phyloP scores from a whole-genome alignment of 2,113 vertebrate species.

The Alethe diademata region DNA sequence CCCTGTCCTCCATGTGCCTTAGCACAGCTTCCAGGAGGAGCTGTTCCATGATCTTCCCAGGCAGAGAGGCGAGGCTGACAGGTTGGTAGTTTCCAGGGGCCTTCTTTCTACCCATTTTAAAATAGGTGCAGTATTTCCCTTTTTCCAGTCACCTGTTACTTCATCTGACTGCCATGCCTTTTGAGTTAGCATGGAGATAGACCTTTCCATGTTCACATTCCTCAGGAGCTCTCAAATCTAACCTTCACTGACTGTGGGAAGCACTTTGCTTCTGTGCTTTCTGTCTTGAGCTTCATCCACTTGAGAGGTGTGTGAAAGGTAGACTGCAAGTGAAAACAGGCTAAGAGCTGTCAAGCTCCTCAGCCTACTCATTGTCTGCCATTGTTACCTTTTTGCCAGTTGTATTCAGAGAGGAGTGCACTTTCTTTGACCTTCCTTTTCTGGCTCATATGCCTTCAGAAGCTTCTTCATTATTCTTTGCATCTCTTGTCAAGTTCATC shows the following conservation, averaged over 20 bases:
- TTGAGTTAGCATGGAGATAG: background rate
- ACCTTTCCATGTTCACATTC: background rate
- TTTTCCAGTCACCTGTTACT: background rate
- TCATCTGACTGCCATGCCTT: background rate
- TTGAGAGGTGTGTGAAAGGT: accelerated
- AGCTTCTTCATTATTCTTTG: background rate
- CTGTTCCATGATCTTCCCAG: background rate
- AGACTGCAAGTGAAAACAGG: background rate
- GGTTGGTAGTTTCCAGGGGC: background rate
- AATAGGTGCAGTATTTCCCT: background rate
- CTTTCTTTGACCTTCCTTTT: background rate
- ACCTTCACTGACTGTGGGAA: background rate
- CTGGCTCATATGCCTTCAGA: background rate
- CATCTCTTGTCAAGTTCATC: background rate
- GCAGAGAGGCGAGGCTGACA: background rate
- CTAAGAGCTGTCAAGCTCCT: background rate
- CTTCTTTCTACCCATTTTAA: background rate
- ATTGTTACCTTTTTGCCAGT: background rate
- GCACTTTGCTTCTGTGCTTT: background rate
- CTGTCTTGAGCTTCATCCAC: background rate
- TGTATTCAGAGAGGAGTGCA: accelerated
- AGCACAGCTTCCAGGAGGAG: background rate
- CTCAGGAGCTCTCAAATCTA: background rate
- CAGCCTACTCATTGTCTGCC: background rate
- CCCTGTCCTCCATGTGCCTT: background rate